Base-by-base conservation (phyloP, 2,113 vertebrate genomes). In the Laticauda colubrina region DNA sequence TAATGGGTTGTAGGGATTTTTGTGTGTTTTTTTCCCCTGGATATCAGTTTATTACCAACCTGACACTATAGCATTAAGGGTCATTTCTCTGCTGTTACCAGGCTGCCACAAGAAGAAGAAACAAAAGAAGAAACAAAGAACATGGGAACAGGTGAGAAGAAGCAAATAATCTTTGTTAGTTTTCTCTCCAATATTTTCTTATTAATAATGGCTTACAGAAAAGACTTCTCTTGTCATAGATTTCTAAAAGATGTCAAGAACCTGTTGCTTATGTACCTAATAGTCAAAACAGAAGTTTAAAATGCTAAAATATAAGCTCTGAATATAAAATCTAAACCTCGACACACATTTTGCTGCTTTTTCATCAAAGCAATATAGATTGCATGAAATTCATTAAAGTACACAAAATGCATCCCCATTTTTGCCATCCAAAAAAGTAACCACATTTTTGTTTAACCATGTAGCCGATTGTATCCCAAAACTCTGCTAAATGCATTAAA, bases 11-110 rank as follows among this genome's bases (percentile, higher is more conserved):
- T 20, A 94, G 34, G 43, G 64, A 0, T 10, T 91, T 64, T 95
- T 93, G 11, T 64, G 61, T 61, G 61, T 12, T 29, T 55, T 94
- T 95, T 91, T 14, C 24, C 91, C 91, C 95, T 92, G 95, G 92
- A 96, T 64, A 23, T 96, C 95, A 96, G 95, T 97, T 97, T 96
- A 96, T 97, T 97, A 97, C 94, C 87, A 95, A 93, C 39, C 87
- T 96, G 96, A 98, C 96, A 96, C 43, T 91, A n/a, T 95, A 96
- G 97, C 97, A 97, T 97, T 96, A 96, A 97, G 96, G 96, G 96
- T 97, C 96, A 97, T 97, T 97, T 97, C 95, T 97, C 96, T 93
- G 87, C 93, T 96, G 95, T 96, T 94, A 95, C 95, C 95, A 95
- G 97, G 97, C 96, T 95, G 97, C 95, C 94, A 95, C 96, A 97